Percentiles rank a stretch among this genome's conserved stretches.
These are phyloP conservation scores for Volucella zonaria DNA, from an alignment of 2,888 invertebrate genomes.

Conservation along the genomic window DNA sequence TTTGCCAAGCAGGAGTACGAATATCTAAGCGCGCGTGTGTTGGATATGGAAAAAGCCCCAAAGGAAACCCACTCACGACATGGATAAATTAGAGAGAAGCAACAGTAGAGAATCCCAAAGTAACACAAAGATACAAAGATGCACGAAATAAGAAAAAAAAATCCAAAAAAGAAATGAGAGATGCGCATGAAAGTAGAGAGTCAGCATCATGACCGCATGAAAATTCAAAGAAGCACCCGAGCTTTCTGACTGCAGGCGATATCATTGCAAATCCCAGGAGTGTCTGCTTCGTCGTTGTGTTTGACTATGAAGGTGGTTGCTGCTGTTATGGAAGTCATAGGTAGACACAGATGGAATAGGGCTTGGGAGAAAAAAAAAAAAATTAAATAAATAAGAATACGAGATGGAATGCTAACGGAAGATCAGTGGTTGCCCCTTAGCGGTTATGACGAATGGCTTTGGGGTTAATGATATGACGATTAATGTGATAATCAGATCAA, in stretches of 20 bases:
- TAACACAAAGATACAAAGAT: constrained; percentile 59
- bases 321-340: not conserved
- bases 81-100: constrained; percentile 71
- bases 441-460: constrained; percentile 72
- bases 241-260: constrained; percentile 23
- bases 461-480: constrained; percentile 72
- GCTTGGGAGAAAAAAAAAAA: constrained; percentile 5
- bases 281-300: constrained; percentile 13
- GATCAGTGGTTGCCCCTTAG: constrained; percentile 70
- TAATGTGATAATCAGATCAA: constrained; percentile 67
- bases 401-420: constrained; percentile 71
- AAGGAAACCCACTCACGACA: constrained; percentile 68
- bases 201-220: constrained; percentile 61
- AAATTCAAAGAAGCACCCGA: constrained; percentile 42
- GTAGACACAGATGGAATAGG: constrained; percentile 2
- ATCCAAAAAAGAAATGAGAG: constrained; percentile 43
- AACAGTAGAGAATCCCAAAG: constrained; percentile 33
- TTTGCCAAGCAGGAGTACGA: constrained; percentile 50
- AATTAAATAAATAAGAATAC: constrained; percentile 40
- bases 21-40: constrained; percentile 31
- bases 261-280: constrained; percentile 50
- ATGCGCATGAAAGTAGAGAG: constrained; percentile 43
- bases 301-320: constrained; percentile 28
- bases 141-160: constrained; percentile 27
- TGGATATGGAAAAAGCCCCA: constrained; percentile 33